These are phyloP conservation scores for Hydractinia symbiolongicarpus DNA, from an alignment of 30 jellyfish, hydroid and myxozoan species.

Conservation along the genomic window DNA sequence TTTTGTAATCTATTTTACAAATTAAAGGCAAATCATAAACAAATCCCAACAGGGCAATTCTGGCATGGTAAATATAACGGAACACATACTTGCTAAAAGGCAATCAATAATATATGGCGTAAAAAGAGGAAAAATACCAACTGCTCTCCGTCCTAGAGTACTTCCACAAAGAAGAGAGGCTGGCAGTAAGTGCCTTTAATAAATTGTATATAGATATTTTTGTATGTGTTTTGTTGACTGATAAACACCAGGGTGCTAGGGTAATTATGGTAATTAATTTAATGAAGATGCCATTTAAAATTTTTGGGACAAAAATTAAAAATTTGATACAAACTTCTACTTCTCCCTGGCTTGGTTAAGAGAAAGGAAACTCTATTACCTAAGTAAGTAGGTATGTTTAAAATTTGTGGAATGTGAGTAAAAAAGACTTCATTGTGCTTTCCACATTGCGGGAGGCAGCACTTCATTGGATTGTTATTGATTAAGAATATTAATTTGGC, in stretches of 20 bases:
- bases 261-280: neutral
- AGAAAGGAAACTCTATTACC: too few species aligned
- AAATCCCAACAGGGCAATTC: too few species aligned
- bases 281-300: neutral
- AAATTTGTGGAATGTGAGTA: too few species aligned
- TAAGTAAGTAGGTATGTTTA: too few species aligned
- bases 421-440: too few species aligned
- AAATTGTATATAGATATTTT: neutral
- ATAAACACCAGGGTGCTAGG: neutral
- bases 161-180: slow-evolving; percentile 57
- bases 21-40: too few species aligned
- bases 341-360: too few species aligned
- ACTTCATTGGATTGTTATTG: too few species aligned
- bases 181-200: slow-evolving; percentile 62
- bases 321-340: neutral
- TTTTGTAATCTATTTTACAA: too few species aligned
- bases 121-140: slow-evolving; percentile 90
- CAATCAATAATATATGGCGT: slow-evolving; percentile 83
- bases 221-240: neutral
- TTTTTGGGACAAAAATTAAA: neutral
- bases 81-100: slow-evolving; percentile 58
- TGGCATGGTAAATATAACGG: slow-evolving; percentile 49
- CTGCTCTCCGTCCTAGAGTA: slow-evolving; percentile 69
- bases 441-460: too few species aligned
- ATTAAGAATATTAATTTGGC: too few species aligned